Evolutionary conservation across 2,888 invertebrate genomes (phyloP).

Genomic region (Lobophora halterata): DNA sequence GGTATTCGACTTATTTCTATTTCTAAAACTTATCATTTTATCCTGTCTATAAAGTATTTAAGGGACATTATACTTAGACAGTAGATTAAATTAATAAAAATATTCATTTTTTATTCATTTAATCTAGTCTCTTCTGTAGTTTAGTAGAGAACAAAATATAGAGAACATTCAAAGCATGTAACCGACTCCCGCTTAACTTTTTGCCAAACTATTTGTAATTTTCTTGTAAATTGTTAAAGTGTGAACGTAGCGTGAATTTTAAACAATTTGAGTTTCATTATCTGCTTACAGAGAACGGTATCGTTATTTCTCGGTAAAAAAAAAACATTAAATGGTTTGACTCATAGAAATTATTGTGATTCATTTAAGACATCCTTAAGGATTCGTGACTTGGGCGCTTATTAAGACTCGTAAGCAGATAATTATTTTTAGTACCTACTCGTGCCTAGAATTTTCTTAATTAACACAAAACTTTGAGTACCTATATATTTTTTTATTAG

Average conservation of each 20-base stretch:
- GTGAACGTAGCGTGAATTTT: constrained; percentile 35
- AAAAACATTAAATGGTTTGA: constrained; percentile 15
- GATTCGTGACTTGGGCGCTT: constrained; percentile 18
- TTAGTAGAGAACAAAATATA: neutral
- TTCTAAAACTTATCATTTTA: too few species aligned
- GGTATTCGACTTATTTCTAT: neutral
- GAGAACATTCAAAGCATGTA: constrained; percentile 13
- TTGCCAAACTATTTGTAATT: constrained; percentile 29
- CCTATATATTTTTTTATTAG: too few species aligned
- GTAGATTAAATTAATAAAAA: too few species aligned
- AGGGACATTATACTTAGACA: too few species aligned
- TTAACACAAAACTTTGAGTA: too few species aligned
- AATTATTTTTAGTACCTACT: constrained; percentile 6
- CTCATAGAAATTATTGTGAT: constrained; percentile 23
- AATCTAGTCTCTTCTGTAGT: too few species aligned
- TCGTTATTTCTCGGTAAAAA: constrained; percentile 20
- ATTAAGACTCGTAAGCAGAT: constrained; percentile 8
- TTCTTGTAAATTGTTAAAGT: constrained; percentile 30
- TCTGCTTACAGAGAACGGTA: constrained; percentile 16
- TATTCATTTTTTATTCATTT: too few species aligned
- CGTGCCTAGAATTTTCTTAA: constrained; percentile 1
- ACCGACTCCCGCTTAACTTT: constrained; percentile 19
- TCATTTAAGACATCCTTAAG: constrained; percentile 25
- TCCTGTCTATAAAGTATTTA: too few species aligned
- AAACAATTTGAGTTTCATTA: constrained; percentile 24